Evolutionary conservation across 2,797 vertebrate genomes (phyloP).

Genomic region (Sebastes hubbsi): DNA sequence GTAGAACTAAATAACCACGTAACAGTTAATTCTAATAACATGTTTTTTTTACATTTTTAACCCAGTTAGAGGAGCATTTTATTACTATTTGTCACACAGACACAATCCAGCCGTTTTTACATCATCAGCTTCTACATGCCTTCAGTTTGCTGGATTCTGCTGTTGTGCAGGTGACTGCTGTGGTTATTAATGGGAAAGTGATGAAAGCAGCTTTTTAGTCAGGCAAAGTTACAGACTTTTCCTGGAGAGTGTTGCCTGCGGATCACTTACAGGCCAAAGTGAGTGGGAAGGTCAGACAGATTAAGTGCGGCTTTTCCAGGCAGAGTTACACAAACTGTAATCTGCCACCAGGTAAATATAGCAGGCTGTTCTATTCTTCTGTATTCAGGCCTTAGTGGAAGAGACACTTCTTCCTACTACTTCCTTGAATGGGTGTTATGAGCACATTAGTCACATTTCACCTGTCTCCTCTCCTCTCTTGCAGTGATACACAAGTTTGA

Average conservation of each 20-base stretch:
- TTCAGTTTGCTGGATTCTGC: neutral
- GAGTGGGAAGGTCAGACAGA: slow-evolving; percentile 12
- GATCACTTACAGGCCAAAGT: neutral
- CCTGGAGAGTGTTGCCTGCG: neutral
- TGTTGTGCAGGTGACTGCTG: neutral
- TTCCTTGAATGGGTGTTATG: rapidly evolving
- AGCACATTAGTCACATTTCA: neutral
- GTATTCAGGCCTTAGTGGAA: neutral
- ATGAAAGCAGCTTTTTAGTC: neutral
- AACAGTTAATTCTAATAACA: neutral
- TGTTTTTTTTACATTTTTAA: neutral
- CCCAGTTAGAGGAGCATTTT: neutral
- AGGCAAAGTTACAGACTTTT: neutral
- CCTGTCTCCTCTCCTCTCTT: slow-evolving; percentile 33
- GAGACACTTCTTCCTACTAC: neutral
- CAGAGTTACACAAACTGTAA: slow-evolving; percentile 29
- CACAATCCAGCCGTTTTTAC: neutral
- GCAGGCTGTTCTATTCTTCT: neutral
- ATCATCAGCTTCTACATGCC: neutral
- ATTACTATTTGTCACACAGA: neutral
- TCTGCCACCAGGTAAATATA: slow-evolving; percentile 34
- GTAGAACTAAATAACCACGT: too few relatives aligned
- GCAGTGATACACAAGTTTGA: slow-evolving; percentile 96
- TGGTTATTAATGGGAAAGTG: neutral
- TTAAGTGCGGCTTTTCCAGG: slow-evolving; percentile 17